A percentile compares a stretch with the other conserved stretches of the same genome.
Conservation (phyloP, 2,113 vertebrate species). For the Tupaia chinensis region DNA sequence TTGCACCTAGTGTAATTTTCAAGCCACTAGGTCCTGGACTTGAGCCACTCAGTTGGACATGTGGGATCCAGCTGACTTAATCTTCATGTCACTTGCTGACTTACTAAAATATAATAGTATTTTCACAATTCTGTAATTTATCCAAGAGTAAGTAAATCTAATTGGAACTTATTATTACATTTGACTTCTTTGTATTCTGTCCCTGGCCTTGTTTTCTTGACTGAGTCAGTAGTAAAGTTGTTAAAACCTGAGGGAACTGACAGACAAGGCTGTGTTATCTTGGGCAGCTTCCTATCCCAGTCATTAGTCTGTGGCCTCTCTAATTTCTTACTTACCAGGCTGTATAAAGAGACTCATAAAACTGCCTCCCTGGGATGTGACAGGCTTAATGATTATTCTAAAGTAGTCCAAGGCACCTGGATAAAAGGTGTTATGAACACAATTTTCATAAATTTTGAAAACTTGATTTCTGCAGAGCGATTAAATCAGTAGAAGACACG, state of each 20-base stretch:
- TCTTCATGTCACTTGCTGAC: too few species aligned
- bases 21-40: too few species aligned
- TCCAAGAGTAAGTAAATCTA: slow-evolving; percentile 28
- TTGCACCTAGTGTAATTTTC: too few species aligned
- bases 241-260: background rate
- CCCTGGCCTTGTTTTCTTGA: slow-evolving; percentile 45
- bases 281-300: slow-evolving; percentile 27
- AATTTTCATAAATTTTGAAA: slow-evolving; percentile 39
- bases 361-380: background rate
- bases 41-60: too few species aligned
- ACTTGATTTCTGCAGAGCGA: background rate
- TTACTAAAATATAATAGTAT: background rate
- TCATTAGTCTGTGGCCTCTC: slow-evolving; percentile 1
- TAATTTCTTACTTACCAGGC: slow-evolving; percentile 53
- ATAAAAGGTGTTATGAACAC: slow-evolving; percentile 43
- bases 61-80: too few species aligned
- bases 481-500: background rate
- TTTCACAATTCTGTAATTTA: slow-evolving; percentile 57
- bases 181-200: slow-evolving; percentile 10
- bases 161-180: slow-evolving; percentile 12
- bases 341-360: slow-evolving; percentile 36
- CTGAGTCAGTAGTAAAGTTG: background rate
- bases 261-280: slow-evolving; percentile 13
- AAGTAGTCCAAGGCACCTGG: background rate
- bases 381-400: slow-evolving; percentile 40